Evolutionary conservation across 2,888 invertebrate species (phyloP), one percentile per base, ranked within the genome.

Genomic region (Temnothorax rugatulus): DNA sequence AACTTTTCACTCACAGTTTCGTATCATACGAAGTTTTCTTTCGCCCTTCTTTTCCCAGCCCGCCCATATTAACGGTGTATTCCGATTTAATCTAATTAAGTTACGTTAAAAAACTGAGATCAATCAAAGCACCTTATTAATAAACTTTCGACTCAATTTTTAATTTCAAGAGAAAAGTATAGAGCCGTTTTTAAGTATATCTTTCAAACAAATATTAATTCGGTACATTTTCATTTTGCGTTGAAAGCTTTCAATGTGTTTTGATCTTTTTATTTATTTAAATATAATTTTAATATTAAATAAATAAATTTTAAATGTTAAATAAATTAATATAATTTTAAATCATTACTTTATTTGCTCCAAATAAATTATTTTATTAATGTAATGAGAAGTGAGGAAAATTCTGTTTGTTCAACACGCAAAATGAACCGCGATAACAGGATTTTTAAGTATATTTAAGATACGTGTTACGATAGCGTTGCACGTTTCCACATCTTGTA

Each of bases 1-100:
- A 90, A 90, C 88, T 88, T 88, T 89, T 84, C 85, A 77, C 87
- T 85, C 81, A 59, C 50, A 71, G 66, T 47, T 61, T 47, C 25
- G 74, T 74, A 50, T 79, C 74, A 47, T 21, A 38, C 34, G 13
- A 21, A 34, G 52, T 57, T 82, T 52, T 82, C 50, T 63, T 64
- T 79, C 44, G 25, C 11, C n/a, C 54, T 5, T 29, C 29, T 82
- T 38, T 15, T 34, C 25, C 13, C 52, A 29, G 41, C 5, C 29
- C 8, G 13, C 13, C 34, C 38, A 21, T 44, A 63, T 50, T 68
- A 79, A 61, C 21, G 13, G 7, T 34, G 5, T 47, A 34, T 21
- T 38, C n/a, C 18, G 11, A 5, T 52, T 13, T n/a, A 29, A 11
- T 57, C 21, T 38, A 57, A 81, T 81, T 59, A 57, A 25, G 25